Percentiles rank a stretch among this genome's conserved stretches.
phyloP scores from a whole-genome alignment of 2,113 vertebrate species.

The Bubalus kerabau region DNA sequence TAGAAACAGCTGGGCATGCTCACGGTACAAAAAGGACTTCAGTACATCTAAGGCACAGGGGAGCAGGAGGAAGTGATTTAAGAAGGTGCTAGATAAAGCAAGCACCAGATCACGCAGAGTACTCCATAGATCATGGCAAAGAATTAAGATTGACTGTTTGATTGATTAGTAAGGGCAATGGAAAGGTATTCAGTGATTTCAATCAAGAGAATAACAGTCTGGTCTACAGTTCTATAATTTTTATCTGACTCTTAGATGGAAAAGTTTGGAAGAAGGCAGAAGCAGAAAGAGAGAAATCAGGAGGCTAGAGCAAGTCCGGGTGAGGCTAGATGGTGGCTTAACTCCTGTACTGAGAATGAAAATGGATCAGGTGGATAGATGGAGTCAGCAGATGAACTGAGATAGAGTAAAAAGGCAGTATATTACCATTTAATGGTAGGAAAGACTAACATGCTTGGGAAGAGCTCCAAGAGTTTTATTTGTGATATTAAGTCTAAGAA shows the following conservation, averaged over 20 bases:
- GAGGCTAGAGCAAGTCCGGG: background rate
- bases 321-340: background rate
- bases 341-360: background rate
- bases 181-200: background rate
- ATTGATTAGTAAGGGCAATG: background rate
- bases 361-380: background rate
- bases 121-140: background rate
- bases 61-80: background rate
- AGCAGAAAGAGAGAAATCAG: background rate
- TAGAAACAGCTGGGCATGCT: background rate
- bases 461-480: background rate
- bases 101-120: background rate
- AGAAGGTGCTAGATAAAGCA: background rate
- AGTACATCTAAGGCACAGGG: background rate
- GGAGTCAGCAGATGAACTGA: background rate
- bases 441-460: background rate
- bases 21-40: background rate
- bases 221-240: background rate
- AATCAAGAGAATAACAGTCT: background rate
- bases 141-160: background rate
- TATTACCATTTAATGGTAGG: background rate
- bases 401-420: background rate
- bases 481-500: constrained; percentile 32
- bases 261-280: background rate
- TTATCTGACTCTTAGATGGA: background rate